These are phyloP conservation scores for Cephus sareptanus DNA, from an alignment of 2,888 invertebrate species.

Conservation along the genomic window DNA sequence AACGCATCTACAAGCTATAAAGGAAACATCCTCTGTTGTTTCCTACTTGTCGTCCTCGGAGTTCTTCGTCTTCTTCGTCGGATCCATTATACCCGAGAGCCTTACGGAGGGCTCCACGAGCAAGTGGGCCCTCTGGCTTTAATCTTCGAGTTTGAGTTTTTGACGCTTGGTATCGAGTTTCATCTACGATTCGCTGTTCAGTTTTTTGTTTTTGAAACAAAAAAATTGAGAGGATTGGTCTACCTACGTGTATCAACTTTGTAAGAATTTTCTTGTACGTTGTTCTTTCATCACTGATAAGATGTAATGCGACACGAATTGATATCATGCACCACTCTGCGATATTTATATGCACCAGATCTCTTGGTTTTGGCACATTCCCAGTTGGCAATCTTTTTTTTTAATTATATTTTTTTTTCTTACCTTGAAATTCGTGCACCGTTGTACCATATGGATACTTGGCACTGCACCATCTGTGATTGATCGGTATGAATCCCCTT, in stretches of 20 bases:
- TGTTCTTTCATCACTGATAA: neutral
- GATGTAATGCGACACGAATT: neutral
- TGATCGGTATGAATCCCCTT: neutral
- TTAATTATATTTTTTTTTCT: neutral
- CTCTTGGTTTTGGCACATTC: neutral
- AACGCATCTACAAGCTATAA: conserved; percentile 37
- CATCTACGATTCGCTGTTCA: neutral
- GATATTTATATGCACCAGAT: neutral
- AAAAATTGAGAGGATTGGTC: neutral
- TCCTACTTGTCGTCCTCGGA: neutral
- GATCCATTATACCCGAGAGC: neutral
- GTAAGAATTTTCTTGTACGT: neutral
- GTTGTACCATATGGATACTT: neutral
- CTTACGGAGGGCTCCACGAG: conserved; percentile 1
- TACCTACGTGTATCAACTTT: neutral
- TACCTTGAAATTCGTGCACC: neutral
- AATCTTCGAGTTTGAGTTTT: neutral
- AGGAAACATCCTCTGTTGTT: neutral
- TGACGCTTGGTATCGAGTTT: neutral
- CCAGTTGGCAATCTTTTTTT: neutral
- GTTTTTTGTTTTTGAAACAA: neutral
- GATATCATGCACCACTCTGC: neutral
- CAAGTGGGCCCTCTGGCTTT: neutral
- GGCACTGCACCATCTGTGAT: neutral
- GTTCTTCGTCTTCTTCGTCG: neutral